Evolutionary conservation across 1,140 invertebrate species (phyloP).

Genomic region (Drosophila rhopaloa): DNA sequence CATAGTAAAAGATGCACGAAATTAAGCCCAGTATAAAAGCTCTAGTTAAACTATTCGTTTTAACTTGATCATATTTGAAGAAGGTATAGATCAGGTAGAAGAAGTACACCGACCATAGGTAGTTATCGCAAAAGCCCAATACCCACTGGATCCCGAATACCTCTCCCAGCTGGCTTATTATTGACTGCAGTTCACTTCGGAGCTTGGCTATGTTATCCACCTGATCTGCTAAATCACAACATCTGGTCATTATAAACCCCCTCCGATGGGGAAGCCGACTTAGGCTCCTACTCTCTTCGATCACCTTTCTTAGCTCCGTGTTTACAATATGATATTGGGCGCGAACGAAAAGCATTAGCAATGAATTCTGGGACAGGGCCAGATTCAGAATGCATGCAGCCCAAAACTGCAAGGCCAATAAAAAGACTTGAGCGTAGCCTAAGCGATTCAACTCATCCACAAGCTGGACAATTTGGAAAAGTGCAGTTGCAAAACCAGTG

Average conservation of each 20-base stretch:
- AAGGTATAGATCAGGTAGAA: neutral
- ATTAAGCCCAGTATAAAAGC: neutral
- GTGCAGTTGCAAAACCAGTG: too few species aligned
- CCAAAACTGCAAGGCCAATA: neutral
- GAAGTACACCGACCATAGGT: conserved; percentile 4
- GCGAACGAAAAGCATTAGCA: conserved; percentile 9
- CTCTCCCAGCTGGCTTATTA: neutral
- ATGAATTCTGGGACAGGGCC: conserved; percentile 11
- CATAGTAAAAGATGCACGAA: conserved; percentile 12
- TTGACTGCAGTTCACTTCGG: conserved; percentile 10
- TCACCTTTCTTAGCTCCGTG: conserved; percentile 12
- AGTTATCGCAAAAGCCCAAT: conserved; percentile 10
- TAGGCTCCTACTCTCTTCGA: neutral
- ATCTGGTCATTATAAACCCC: conserved; percentile 25
- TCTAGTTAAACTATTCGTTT: neutral
- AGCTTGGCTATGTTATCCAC: conserved; percentile 17
- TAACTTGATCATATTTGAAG: neutral
- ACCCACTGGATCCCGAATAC: conserved; percentile 9
- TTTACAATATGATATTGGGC: conserved; percentile 23
- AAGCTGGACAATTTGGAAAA: too few species aligned
- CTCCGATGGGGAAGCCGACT: neutral
- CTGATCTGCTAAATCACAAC: conserved; percentile 28
- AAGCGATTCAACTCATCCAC: too few species aligned
- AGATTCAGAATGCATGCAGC: conserved; percentile 2
- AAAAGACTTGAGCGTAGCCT: too few species aligned